phyloP scores from a whole-genome alignment of 2,113 vertebrate genomes.

The Todiramphus saurophagus region DNA sequence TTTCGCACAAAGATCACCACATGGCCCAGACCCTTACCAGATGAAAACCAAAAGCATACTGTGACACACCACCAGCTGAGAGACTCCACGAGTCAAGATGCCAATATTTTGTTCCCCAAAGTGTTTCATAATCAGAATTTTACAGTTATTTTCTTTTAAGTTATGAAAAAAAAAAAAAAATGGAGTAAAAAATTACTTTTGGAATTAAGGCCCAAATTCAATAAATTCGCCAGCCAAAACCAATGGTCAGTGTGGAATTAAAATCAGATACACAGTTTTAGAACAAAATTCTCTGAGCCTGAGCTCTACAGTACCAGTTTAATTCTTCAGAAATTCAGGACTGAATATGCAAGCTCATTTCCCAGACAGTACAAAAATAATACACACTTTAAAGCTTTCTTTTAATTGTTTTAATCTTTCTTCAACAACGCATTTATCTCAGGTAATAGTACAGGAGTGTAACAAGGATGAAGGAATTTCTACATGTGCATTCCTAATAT shows the following conservation, averaged over 20 bases:
- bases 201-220: background rate
- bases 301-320: background rate
- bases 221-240: background rate
- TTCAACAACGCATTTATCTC: background rate
- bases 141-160: background rate
- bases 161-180: background rate
- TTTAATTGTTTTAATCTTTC: background rate
- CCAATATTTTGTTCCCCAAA: fast-evolving
- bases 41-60: fast-evolving
- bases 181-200: background rate
- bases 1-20: background rate
- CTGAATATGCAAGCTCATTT: background rate
- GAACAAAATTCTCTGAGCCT: background rate
- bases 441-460: background rate
- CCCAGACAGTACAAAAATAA: background rate
- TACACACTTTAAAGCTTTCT: background rate
- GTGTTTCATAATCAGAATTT: background rate
- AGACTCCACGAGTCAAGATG: background rate
- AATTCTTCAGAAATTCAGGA: background rate
- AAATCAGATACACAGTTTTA: background rate
- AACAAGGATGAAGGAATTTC: background rate
- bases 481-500: fast-evolving
- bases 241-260: background rate
- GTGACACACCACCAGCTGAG: background rate
- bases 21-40: background rate